These are phyloP conservation scores for Thaumetopoea pityocampa DNA, from an alignment of 1,140 invertebrate genomes.

Conservation along the genomic window DNA sequence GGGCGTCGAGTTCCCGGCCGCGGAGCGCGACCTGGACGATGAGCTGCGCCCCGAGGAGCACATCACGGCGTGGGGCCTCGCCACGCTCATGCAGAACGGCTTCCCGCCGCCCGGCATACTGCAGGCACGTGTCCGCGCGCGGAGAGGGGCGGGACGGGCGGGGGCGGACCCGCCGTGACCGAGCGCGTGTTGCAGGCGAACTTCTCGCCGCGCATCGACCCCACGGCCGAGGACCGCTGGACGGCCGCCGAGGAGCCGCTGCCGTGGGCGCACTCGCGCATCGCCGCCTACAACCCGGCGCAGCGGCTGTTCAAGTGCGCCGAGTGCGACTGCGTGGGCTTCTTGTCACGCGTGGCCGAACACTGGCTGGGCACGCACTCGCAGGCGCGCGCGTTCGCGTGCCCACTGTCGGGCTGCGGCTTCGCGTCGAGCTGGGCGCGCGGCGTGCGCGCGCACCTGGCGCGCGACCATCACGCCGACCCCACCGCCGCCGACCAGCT, in stretches of 20 bases:
- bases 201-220: conserved; percentile 71
- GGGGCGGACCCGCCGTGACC: neutral
- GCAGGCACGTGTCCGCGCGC: conserved; percentile 42
- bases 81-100: conserved; percentile 84
- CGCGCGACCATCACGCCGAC: conserved; percentile 79
- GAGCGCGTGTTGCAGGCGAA: conserved; percentile 47
- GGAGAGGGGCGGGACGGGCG: too few species aligned
- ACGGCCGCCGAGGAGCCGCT: conserved; percentile 81
- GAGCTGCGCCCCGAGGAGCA: conserved; percentile 81
- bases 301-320: conserved; percentile 85
- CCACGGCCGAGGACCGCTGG: conserved; percentile 80
- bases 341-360: conserved; percentile 86
- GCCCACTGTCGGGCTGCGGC: conserved; percentile 79
- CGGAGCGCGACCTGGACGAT: conserved; percentile 68
- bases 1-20: conserved; percentile 68
- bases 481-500: conserved; percentile 78
- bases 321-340: conserved; percentile 87
- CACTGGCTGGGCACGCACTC: conserved; percentile 90
- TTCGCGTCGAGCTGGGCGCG: conserved; percentile 86
- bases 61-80: conserved; percentile 81
- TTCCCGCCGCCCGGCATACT: conserved; percentile 79
- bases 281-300: conserved; percentile 83
- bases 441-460: conserved; percentile 84
- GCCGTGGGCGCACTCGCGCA: conserved; percentile 83
- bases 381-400: conserved; percentile 83